A percentile compares a stretch with the other conserved stretches of the same genome.
Conservation (phyloP, 2,888 invertebrate species). For the Microchrysa polita region DNA sequence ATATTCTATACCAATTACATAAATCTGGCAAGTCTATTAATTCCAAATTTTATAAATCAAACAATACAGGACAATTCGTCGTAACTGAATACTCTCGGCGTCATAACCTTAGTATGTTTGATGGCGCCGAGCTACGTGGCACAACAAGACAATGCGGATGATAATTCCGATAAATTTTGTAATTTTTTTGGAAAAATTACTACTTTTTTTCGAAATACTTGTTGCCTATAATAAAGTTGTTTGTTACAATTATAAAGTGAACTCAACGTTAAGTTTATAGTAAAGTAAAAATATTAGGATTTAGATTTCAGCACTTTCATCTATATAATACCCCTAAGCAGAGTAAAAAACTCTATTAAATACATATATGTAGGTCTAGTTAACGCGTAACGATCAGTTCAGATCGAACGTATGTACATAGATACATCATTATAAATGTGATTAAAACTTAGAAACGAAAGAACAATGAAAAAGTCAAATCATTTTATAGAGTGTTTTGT, state of each 20-base stretch:
- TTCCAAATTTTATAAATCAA: not conserved
- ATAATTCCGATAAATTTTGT: constrained; percentile 65
- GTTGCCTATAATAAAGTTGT: constrained; percentile 22
- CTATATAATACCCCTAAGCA: constrained; percentile 4
- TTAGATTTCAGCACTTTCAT: constrained; percentile 24
- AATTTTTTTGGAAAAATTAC: not conserved
- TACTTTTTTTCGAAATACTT: constrained; percentile 23
- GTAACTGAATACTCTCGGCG: constrained; percentile 80
- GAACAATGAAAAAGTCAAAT: too few relatives aligned
- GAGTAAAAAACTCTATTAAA: not conserved
- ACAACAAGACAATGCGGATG: constrained; percentile 84
- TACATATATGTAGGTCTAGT: too few relatives aligned
- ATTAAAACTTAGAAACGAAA: too few relatives aligned
- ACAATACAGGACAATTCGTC: constrained; percentile 72
- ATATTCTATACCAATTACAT: too few relatives aligned
- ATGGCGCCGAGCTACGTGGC: constrained; percentile 77
- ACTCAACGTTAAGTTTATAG: constrained; percentile 17
- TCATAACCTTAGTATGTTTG: constrained; percentile 80
- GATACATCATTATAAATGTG: not conserved
- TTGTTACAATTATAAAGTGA: constrained; percentile 25
- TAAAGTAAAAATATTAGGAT: constrained; percentile 14
- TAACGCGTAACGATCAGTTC: too few relatives aligned
- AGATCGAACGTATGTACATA: constrained; percentile 4
- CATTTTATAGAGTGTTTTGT: too few relatives aligned
- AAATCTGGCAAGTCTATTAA: not conserved